Evolutionary conservation across 2,113 vertebrate species (phyloP).

Genomic region (Chaenogobius annularis): DNA sequence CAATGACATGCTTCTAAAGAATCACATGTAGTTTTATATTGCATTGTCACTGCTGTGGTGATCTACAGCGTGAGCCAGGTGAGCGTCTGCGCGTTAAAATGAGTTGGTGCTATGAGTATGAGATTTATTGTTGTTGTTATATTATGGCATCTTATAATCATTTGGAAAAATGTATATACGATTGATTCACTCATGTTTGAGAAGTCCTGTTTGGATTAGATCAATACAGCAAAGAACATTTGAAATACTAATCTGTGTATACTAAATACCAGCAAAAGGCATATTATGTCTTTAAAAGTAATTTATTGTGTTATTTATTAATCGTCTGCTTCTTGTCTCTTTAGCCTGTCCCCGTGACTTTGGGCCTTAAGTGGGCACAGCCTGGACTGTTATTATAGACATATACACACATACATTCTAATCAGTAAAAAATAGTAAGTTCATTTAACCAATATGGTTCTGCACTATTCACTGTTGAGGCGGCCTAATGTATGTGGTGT

Average conservation of each 20-base stretch:
- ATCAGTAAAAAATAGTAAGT: too few relatives aligned
- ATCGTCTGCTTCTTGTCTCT: not conserved
- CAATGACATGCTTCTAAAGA: not conserved
- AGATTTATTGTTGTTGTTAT: too few relatives aligned
- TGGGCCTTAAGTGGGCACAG: not conserved
- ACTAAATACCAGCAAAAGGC: too few relatives aligned
- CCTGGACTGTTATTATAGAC: not conserved
- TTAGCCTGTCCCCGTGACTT: not conserved
- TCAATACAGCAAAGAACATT: too few relatives aligned
- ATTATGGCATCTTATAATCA: too few relatives aligned
- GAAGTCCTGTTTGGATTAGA: too few relatives aligned
- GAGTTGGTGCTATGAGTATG: too few relatives aligned
- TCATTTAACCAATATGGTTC: not conserved
- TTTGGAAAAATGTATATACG: too few relatives aligned
- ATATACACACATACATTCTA: not conserved
- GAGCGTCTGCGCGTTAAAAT: too few relatives aligned
- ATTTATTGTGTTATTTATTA: not conserved
- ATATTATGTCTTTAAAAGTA: not conserved
- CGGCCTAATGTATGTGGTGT: slow-evolving; percentile 1
- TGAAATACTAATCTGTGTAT: too few relatives aligned
- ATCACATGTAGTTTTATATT: not conserved
- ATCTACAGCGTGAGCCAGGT: not conserved
- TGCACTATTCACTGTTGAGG: not conserved
- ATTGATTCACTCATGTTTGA: too few relatives aligned
- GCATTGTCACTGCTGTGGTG: not conserved